phyloP scores from a whole-genome alignment of 2,888 invertebrate species.

The Diplolepis rosae region DNA sequence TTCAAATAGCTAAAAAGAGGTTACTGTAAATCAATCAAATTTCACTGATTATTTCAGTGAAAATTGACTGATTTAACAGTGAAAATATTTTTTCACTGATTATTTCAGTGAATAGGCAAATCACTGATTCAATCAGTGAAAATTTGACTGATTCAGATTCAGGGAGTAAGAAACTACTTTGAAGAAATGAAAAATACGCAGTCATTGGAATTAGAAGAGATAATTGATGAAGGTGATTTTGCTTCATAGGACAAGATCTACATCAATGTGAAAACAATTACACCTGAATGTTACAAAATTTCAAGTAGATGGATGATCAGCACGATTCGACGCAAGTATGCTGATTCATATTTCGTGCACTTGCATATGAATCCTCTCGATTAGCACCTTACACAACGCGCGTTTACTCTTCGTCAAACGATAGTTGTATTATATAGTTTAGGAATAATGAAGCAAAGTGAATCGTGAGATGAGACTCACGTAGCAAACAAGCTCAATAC shows the following conservation, averaged over 20 bases:
- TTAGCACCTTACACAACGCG: conserved; percentile 28
- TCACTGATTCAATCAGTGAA: too few relatives aligned
- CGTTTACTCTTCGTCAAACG: conserved; percentile 25
- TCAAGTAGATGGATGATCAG: conserved; percentile 6
- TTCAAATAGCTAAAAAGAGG: too few relatives aligned
- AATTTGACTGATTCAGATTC: too few relatives aligned
- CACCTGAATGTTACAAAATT: neutral
- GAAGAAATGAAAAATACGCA: too few relatives aligned
- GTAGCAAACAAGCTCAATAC: neutral
- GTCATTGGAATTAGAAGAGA: neutral
- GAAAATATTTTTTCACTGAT: too few relatives aligned
- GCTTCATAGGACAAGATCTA: neutral
- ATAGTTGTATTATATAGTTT: conserved; percentile 23
- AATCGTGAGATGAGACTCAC: conserved; percentile 21
- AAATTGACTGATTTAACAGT: too few relatives aligned
- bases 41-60: too few relatives aligned
- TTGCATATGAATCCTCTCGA: conserved; percentile 24
- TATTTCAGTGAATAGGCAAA: too few relatives aligned
- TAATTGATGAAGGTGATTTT: neutral
- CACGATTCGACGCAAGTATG: conserved; percentile 8
- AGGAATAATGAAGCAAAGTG: conserved; percentile 16
- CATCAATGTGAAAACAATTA: conserved; percentile 18
- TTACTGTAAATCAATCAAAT: too few relatives aligned
- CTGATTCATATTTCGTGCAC: conserved; percentile 25
- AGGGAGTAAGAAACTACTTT: too few relatives aligned